Percentiles rank a stretch among this genome's conserved stretches.
phyloP scores from a whole-genome alignment of 2,113 vertebrate genomes.

The Microtus oregoni region DNA sequence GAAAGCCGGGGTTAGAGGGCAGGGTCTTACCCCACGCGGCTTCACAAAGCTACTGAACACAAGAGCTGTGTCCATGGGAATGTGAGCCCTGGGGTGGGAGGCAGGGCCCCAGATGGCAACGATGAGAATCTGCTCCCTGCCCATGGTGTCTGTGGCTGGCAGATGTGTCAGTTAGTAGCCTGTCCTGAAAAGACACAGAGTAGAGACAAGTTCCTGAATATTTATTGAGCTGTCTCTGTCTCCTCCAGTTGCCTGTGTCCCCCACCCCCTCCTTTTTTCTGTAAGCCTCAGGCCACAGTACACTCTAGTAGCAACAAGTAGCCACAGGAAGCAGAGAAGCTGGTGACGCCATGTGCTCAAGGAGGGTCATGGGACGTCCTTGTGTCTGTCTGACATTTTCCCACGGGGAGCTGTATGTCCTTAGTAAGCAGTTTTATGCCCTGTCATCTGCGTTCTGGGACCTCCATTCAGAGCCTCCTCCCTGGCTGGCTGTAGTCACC shows the following conservation, averaged over 20 bases:
- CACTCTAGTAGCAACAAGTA: slow-evolving; percentile 49
- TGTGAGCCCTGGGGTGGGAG: too few species aligned
- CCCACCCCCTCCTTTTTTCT: not conserved
- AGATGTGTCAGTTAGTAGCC: rapidly evolving
- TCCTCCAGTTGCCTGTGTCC: slow-evolving; percentile 20
- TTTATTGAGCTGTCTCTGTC: not conserved
- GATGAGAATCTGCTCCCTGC: not conserved
- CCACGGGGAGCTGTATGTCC: slow-evolving; percentile 83
- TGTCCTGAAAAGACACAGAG: not conserved
- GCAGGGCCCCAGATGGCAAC: not conserved
- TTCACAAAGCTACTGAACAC: not conserved
- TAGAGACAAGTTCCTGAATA: not conserved
- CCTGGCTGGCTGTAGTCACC: not conserved
- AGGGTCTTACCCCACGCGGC: not conserved
- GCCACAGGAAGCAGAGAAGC: not conserved
- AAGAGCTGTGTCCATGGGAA: rapidly evolving
- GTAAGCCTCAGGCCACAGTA: slow-evolving; percentile 64
- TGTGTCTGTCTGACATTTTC: slow-evolving; percentile 75
- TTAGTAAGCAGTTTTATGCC: slow-evolving; percentile 84
- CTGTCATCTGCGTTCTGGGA: slow-evolving; percentile 38
- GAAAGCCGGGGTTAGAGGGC: not conserved
- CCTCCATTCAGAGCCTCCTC: slow-evolving; percentile 59
- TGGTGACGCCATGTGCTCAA: not conserved
- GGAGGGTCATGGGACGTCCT: slow-evolving; percentile 64
- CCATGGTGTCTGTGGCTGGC: not conserved